Percentiles rank a stretch among this genome's conserved stretches.
These are phyloP conservation scores for Morus bassanus DNA, from an alignment of 2,797 vertebrate species.

Conservation along the genomic window DNA sequence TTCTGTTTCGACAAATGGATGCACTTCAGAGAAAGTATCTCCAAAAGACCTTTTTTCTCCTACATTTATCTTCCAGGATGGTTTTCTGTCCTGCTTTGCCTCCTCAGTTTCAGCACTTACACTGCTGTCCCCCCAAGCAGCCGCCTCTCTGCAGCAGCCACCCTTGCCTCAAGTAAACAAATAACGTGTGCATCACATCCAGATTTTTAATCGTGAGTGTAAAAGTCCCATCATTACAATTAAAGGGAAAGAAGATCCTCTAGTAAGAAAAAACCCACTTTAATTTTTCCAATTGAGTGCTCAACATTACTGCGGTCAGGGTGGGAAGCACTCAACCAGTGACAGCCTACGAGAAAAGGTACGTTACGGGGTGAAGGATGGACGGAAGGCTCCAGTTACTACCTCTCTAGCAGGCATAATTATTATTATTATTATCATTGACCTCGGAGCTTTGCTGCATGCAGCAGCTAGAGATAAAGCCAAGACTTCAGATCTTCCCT, in stretches of 20 bases:
- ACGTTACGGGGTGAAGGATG: fast-evolving
- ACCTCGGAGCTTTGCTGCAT: neutral
- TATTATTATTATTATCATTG: neutral
- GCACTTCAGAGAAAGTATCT: neutral
- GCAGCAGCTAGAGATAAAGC: neutral
- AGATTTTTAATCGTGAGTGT: neutral
- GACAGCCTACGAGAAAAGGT: fast-evolving
- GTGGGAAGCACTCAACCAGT: neutral
- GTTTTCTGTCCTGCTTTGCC: neutral
- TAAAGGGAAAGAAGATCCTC: neutral
- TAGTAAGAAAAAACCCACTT: too few relatives aligned
- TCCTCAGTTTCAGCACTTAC: neutral
- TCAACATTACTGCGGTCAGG: neutral
- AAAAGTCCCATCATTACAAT: neutral
- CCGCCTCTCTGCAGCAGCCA: neutral
- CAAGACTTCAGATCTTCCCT: neutral
- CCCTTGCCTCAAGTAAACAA: neutral
- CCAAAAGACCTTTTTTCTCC: neutral
- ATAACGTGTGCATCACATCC: neutral
- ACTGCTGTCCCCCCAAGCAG: neutral
- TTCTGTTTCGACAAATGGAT: neutral
- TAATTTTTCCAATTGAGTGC: neutral
- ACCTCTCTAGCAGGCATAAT: neutral
- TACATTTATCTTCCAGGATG: neutral
- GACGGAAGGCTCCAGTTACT: neutral